Evolutionary conservation across 2,113 vertebrate species (phyloP), one percentile per base, ranked within the genome.

Genomic region (Rutilus rutilus): DNA sequence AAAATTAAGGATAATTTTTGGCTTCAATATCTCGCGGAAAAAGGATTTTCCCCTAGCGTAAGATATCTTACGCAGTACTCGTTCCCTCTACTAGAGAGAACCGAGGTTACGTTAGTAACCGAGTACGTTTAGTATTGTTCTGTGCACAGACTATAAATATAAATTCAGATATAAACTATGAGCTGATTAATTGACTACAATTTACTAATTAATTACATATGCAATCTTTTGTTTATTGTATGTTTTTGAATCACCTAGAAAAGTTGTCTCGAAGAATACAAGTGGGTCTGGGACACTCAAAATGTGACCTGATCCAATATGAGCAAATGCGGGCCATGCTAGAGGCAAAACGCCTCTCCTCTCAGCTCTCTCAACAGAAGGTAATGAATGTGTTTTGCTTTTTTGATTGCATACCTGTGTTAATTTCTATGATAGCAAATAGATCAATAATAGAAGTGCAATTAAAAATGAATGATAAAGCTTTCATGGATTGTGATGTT

Each of bases 241-340:
- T 91, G 92, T 83, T 86, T 92, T 91, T 87, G 67, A 83, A 87
- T 88, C 84, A 82, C 91, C 87, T 89, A 98, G 97, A 94, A 85
- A 95, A 93, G 88, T 82, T 93, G 90, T 80, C 90, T 79, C 54
- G 91, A 84, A 87, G 74, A 85, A 65, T 94, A 90, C 94, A 95
- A 92, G 93, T 94, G 91, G 95, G 92, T n/a, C 89, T 94, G 78
- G 91, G 92, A 91, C 93, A 90, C 69, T 92, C 82, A 87, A 97
- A 93, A 89, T 96, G 95, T 86, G 97, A 96, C 90, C 95, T 94
- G n/a, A 89, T 92, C 82, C 95, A 97, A 90, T 98, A 97, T 88
- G 88, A 95, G 83, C 93, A 93, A 77, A 90, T 98, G 0, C 90
- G 88, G 76, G 94, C 95, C 47, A 91, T 97, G 90, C 89, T 96